Conservation (phyloP, 1,140 invertebrate genomes). For the Megalonaias nervosa region DNA sequence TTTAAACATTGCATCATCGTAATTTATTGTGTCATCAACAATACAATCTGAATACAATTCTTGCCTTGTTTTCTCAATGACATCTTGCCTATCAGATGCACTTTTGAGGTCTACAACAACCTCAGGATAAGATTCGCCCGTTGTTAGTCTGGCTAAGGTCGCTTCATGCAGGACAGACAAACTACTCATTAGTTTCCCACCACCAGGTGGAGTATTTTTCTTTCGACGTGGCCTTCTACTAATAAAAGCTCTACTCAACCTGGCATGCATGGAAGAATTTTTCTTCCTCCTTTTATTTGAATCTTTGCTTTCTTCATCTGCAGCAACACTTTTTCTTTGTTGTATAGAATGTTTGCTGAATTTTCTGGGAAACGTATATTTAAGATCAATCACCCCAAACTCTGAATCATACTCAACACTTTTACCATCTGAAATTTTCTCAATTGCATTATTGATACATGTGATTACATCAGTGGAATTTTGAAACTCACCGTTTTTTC, state of each 20-base stretch:
- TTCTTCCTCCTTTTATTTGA: constrained; percentile 21
- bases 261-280: constrained; percentile 39
- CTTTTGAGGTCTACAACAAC: not conserved
- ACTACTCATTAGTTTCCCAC: constrained; percentile 55
- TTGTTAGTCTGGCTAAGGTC: constrained; percentile 59
- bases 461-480: too few relatives aligned
- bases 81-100: too few relatives aligned
- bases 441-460: too few relatives aligned
- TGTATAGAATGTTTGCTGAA: too few relatives aligned
- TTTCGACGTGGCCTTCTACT: constrained; percentile 39
- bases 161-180: constrained; percentile 64
- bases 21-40: constrained; percentile 49
- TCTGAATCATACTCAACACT: too few relatives aligned
- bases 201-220: constrained; percentile 21
- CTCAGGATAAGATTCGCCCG: constrained; percentile 21
- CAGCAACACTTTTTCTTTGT: not conserved
- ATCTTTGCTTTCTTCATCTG: not conserved
- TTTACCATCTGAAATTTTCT: too few relatives aligned
- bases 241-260: constrained; percentile 52
- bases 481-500: too few relatives aligned
- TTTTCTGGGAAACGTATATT: too few relatives aligned
- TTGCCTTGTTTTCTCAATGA: too few relatives aligned
- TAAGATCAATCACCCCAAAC: too few relatives aligned
- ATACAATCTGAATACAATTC: constrained; percentile 41
- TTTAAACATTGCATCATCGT: constrained; percentile 58